Percentiles rank a stretch among this genome's conserved stretches.
phyloP scores from a whole-genome alignment of 2,113 vertebrate genomes.

The Lipophrys pholis region DNA sequence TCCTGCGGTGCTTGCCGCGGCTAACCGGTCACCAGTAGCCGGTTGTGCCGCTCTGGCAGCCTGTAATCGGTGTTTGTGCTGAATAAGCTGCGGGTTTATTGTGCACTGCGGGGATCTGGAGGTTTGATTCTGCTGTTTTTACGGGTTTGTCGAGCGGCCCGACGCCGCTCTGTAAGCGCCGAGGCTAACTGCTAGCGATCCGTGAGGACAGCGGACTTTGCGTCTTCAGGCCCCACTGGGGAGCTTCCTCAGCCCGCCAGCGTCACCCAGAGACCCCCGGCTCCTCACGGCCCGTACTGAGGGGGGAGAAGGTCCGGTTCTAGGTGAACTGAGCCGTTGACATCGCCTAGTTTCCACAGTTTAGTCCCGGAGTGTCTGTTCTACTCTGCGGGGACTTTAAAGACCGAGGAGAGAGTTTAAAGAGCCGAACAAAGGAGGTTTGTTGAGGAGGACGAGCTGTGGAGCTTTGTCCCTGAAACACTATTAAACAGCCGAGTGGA shows the following conservation, averaged over 20 bases:
- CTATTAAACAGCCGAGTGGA: no score
- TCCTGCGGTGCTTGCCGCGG: conserved; percentile 36
- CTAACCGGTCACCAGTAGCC: conserved; percentile 44
- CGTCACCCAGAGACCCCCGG: background rate
- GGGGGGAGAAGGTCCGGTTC: no score
- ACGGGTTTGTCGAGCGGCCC: background rate
- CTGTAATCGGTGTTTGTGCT: background rate
- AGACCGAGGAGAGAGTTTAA: background rate
- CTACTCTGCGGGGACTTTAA: no score
- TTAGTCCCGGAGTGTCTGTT: no score
- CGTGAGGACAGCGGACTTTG: background rate
- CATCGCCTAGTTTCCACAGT: no score
- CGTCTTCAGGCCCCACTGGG: conserved; percentile 7
- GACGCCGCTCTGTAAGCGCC: background rate
- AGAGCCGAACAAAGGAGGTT: conserved; percentile 39
- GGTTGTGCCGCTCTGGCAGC: background rate
- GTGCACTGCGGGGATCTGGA: accelerated
- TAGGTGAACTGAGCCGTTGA: no score
- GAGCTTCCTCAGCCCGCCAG: no score
- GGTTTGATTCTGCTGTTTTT: background rate
- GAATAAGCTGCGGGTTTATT: background rate
- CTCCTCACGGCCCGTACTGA: background rate
- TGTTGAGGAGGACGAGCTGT: conserved; percentile 1
- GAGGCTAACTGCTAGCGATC: background rate
- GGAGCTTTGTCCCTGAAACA: no score